Percentiles rank a stretch among this genome's conserved stretches.
Conservation (phyloP, 2,888 invertebrate genomes). For the Amphipyra tragopoginis region DNA sequence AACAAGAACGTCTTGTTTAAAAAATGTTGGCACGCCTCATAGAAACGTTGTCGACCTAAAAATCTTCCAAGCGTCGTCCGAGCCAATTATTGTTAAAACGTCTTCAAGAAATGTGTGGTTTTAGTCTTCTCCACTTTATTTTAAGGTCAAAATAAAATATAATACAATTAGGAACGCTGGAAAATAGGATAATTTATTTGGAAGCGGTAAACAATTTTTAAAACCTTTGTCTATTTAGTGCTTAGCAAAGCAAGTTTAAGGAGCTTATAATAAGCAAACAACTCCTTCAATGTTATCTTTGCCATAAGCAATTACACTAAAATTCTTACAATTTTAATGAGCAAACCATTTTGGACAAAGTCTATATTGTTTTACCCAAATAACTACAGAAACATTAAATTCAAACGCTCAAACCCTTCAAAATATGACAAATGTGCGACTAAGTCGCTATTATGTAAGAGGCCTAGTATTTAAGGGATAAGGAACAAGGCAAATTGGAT, state of each 20-base stretch:
- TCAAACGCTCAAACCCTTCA: constrained; percentile 7
- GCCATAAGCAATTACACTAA: too few species aligned
- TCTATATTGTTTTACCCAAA: neutral
- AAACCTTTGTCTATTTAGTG: neutral
- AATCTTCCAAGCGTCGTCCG: constrained; percentile 51
- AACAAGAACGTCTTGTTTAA: constrained; percentile 48
- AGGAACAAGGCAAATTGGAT: constrained; percentile 55
- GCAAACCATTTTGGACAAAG: constrained; percentile 4
- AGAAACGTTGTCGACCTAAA: constrained; percentile 56
- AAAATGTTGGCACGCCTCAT: constrained; percentile 58
- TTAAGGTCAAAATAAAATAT: constrained; percentile 37
- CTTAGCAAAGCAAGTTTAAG: neutral
- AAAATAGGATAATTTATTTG: constrained; percentile 1
- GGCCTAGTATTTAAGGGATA: constrained; percentile 47
- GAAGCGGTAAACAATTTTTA: neutral
- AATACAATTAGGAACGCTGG: constrained; percentile 25
- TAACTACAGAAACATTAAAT: too few species aligned
- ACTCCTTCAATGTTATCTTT: too few species aligned
- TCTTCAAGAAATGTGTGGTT: constrained; percentile 50
- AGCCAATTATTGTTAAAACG: constrained; percentile 53
- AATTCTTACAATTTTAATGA: too few species aligned
- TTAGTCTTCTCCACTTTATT: constrained; percentile 21
- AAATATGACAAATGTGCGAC: constrained; percentile 46
- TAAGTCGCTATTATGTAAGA: constrained; percentile 35
- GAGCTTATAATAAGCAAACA: neutral